phyloP scores from a whole-genome alignment of 2,113 vertebrate genomes.

The Nothobranchius furzeri region DNA sequence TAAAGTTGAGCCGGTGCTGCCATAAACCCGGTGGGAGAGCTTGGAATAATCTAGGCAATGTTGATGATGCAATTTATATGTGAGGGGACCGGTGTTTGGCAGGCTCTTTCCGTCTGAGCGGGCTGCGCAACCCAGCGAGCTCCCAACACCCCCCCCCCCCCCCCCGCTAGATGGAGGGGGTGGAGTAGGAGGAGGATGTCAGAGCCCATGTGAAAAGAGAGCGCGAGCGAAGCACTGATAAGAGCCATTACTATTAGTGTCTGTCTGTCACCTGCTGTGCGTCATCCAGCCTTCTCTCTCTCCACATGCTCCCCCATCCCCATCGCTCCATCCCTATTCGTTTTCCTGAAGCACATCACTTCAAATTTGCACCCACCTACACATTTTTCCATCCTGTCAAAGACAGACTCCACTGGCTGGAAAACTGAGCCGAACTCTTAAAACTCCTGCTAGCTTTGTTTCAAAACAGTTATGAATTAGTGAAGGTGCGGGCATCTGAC shows the following conservation, averaged over 20 bases:
- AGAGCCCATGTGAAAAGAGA: slow-evolving; percentile 71
- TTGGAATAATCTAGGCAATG: slow-evolving; percentile 80
- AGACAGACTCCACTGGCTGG: slow-evolving; percentile 52
- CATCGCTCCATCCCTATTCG: slow-evolving; percentile 65
- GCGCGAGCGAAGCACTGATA: slow-evolving; percentile 72
- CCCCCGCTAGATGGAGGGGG: slow-evolving; percentile 73
- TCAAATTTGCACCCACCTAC: slow-evolving; percentile 73
- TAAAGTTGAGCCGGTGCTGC: slow-evolving; percentile 72
- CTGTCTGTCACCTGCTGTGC: slow-evolving; percentile 80
- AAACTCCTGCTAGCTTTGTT: slow-evolving; percentile 62
- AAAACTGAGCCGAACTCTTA: slow-evolving; percentile 48
- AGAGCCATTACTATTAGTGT: slow-evolving; percentile 81
- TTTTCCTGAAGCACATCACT: slow-evolving; percentile 73
- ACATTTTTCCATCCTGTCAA: slow-evolving; percentile 72
- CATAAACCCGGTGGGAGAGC: slow-evolving; percentile 77
- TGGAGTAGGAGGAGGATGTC: slow-evolving; percentile 79
- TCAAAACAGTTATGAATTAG: slow-evolving; percentile 71
- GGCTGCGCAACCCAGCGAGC: slow-evolving; percentile 70
- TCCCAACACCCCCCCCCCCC: slow-evolving; percentile 62
- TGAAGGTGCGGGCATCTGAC: slow-evolving; percentile 61
- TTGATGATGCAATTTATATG: slow-evolving; percentile 84
- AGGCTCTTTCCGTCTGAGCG: slow-evolving; percentile 74
- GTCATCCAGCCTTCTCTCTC: slow-evolving; percentile 70
- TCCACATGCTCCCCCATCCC: slow-evolving; percentile 57
- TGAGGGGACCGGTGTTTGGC: slow-evolving; percentile 78